These are phyloP conservation scores for Notospermus geniculatus DNA, from an alignment of 1,140 invertebrate species.

Conservation along the genomic window DNA sequence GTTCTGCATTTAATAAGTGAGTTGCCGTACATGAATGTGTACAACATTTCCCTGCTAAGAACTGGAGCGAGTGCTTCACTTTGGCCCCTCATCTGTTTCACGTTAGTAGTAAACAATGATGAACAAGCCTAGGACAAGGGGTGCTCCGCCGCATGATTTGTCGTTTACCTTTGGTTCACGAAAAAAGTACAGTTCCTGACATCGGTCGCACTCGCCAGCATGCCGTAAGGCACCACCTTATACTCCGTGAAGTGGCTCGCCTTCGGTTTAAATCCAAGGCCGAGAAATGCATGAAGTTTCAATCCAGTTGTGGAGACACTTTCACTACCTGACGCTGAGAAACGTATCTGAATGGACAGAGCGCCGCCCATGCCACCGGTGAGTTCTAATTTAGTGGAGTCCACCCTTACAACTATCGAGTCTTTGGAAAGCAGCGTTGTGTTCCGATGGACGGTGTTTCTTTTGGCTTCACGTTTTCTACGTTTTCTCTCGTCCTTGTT, in stretches of 20 bases:
- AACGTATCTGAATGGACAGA: constrained; percentile 27
- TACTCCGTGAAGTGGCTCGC: constrained; percentile 15
- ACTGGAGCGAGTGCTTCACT: too few species aligned
- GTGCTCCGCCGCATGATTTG: too few species aligned
- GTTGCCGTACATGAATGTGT: too few species aligned
- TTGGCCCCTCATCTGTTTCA: too few species aligned
- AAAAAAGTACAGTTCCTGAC: constrained; percentile 41
- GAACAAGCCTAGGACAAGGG: too few species aligned
- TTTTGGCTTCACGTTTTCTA: too few species aligned
- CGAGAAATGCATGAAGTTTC: constrained; percentile 24
- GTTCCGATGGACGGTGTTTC: too few species aligned
- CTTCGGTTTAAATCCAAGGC: constrained; percentile 27
- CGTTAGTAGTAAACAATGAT: too few species aligned
- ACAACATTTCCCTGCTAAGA: too few species aligned
- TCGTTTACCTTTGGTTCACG: constrained; percentile 27
- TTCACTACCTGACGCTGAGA: constrained; percentile 17
- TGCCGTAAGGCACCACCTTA: neutral
- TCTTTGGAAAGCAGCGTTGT: too few species aligned
- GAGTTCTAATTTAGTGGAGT: neutral
- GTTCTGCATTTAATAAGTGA: neutral
- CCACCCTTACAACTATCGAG: constrained; percentile 20
- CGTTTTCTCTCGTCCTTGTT: too few species aligned
- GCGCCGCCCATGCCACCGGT: constrained; percentile 2
- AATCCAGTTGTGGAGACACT: neutral
- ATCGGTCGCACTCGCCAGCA: constrained; percentile 21